Evolutionary conservation across 37 sponge, comb jelly and placozoan species (phyloP).

Genomic region (Theonella swinhoei): DNA sequence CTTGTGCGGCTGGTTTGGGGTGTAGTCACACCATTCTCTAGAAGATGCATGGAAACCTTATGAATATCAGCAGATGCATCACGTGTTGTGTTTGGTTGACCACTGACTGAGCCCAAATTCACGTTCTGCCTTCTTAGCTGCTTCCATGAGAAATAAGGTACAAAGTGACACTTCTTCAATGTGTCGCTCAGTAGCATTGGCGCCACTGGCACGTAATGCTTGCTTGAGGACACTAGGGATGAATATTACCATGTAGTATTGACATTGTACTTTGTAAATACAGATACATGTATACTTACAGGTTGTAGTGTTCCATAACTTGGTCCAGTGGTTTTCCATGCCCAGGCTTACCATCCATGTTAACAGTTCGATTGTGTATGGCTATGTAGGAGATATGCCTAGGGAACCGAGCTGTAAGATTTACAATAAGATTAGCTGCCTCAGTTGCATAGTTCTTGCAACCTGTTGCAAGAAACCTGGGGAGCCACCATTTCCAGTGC

Average conservation of each 20-base stretch:
- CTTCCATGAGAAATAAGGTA: slow-evolving; percentile 40
- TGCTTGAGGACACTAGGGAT: too few relatives aligned
- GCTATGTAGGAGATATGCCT: slow-evolving; percentile 36
- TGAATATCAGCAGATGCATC: not conserved
- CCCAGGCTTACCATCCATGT: too few relatives aligned
- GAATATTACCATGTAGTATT: too few relatives aligned
- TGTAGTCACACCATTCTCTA: too few relatives aligned
- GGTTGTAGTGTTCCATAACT: slow-evolving; percentile 15
- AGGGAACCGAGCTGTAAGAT: slow-evolving; percentile 16
- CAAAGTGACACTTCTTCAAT: slow-evolving; percentile 15
- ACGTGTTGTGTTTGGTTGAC: slow-evolving; percentile 1
- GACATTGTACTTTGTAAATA: too few relatives aligned
- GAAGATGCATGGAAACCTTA: not conserved
- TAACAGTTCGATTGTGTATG: slow-evolving; percentile 34
- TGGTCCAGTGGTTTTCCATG: slow-evolving; percentile 30
- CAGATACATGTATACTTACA: slow-evolving; percentile 1
- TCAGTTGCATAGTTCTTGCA: slow-evolving; percentile 13
- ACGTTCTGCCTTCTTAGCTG: slow-evolving; percentile 12
- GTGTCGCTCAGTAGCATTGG: slow-evolving; percentile 5
- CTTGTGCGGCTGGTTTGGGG: too few relatives aligned
- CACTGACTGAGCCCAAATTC: not conserved
- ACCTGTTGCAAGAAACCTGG: slow-evolving; percentile 10
- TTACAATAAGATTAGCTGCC: slow-evolving; percentile 3
- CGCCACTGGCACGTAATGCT: too few relatives aligned
- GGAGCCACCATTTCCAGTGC: too few relatives aligned